Conservation (phyloP, 1,140 invertebrate genomes). For the Hyles euphorbiae region DNA sequence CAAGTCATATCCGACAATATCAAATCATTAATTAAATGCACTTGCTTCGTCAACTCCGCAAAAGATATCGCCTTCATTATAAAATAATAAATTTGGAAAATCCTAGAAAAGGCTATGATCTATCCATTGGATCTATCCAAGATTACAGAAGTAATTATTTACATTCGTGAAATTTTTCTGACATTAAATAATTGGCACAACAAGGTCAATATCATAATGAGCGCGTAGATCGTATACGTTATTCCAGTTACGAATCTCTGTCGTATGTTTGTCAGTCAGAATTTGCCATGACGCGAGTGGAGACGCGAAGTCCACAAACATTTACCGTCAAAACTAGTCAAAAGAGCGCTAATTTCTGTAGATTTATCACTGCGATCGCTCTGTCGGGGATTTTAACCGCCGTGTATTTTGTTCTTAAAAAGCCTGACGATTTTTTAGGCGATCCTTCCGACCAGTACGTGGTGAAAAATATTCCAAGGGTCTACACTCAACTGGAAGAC, state of each 20-base stretch:
- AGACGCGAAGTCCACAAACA: conserved; percentile 41
- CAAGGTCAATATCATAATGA: conserved; percentile 13
- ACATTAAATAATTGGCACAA: conserved; percentile 4
- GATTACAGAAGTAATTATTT: not conserved
- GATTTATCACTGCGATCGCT: conserved; percentile 36
- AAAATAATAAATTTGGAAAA: not conserved
- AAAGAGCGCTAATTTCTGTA: conserved; percentile 46
- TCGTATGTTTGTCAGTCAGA: conserved; percentile 46
- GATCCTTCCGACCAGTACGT: conserved; percentile 54
- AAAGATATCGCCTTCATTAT: conserved; percentile 30
- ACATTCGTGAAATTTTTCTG: no score
- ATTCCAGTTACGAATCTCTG: conserved; percentile 54
- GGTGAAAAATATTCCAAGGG: conserved; percentile 51
- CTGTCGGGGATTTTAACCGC: conserved; percentile 27
- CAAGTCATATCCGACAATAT: conserved; percentile 47
- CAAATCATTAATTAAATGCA: conserved; percentile 47
- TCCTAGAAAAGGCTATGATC: not conserved
- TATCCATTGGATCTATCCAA: not conserved
- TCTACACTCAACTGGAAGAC: conserved; percentile 48
- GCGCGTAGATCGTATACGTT: conserved; percentile 13
- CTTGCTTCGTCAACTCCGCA: conserved; percentile 42
- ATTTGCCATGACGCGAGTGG: conserved; percentile 60
- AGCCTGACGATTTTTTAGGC: conserved; percentile 40
- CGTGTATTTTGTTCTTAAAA: conserved; percentile 42
- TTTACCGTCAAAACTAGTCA: conserved; percentile 36